Percentiles rank a stretch among this genome's conserved stretches.
These are phyloP conservation scores for Montipora capricornis DNA, from an alignment of 64 coral and sea anemone genomes.

Conservation along the genomic window DNA sequence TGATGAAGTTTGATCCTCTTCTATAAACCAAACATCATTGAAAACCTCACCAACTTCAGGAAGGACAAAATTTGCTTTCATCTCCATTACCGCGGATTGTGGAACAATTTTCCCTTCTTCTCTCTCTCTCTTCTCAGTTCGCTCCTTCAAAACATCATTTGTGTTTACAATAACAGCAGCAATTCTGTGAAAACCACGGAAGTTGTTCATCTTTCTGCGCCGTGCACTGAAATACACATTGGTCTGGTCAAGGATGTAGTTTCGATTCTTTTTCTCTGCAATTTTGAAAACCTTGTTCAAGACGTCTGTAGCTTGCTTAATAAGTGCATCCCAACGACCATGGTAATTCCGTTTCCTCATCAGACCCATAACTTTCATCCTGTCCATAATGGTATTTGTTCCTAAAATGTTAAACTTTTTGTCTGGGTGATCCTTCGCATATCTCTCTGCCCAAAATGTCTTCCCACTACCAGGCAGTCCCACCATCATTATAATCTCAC, in stretches of 20 bases:
- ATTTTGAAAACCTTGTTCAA: constrained; percentile 84
- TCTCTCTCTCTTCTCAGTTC: constrained; percentile 65
- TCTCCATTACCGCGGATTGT: constrained; percentile 87
- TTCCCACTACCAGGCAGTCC: constrained; percentile 84
- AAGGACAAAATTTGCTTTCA: constrained; percentile 94
- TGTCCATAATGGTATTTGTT: constrained; percentile 91
- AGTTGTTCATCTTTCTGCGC: constrained; percentile 85
- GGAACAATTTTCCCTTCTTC: constrained; percentile 91
- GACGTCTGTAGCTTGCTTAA: constrained; percentile 89
- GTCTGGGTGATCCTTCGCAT: constrained; percentile 74
- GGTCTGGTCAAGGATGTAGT: constrained; percentile 93
- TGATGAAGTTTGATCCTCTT: constrained; percentile 69
- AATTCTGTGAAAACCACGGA: constrained; percentile 73
- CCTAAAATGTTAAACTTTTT: constrained; percentile 86
- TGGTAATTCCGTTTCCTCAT: constrained; percentile 85
- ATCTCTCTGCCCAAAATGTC: constrained; percentile 85
- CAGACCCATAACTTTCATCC: constrained; percentile 94
- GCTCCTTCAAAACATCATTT: constrained; percentile 73
- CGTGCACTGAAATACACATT: constrained; percentile 94
- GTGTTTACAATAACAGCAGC: constrained; percentile 84
- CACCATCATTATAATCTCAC: constrained; percentile 96
- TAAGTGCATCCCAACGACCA: constrained; percentile 94
- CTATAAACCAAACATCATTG: constrained; percentile 95
- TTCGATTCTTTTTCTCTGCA: constrained; percentile 78
- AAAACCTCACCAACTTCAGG: constrained; percentile 88